Base-by-base conservation (phyloP, 2,797 vertebrate species). In the Sebastolobus alascanus region DNA sequence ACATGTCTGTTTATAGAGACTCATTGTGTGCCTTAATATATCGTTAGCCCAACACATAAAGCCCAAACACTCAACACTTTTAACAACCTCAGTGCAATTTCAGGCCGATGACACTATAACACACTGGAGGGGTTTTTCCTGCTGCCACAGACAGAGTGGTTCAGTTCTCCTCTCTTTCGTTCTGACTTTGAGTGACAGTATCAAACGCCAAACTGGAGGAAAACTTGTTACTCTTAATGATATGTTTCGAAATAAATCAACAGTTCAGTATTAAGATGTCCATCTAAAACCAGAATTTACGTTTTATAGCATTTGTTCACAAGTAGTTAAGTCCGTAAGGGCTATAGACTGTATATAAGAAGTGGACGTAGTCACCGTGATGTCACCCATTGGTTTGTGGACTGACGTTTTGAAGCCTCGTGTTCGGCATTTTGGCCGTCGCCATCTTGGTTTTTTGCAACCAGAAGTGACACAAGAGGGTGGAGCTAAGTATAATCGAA, bases 51-150 rank as follows among this genome's bases (percentile, higher is more conserved):
- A 55, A 74, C 73, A 68, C 68, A 67, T 75, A 55, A 83, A 82
- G 73, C 38, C 37, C 1, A 33, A 69, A n/a, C 55, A 65, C 69
- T 82, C 80, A 64, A 52, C 59, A 64, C 67, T 72, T 84, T 90
- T 80, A 82, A 90, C 73, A 78, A 61, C 73, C 73, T 67, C 8
- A 7, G 58, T 38, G 64, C 13, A 73, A 83, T 64, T 79, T 83
- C 22, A 61, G n/a, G 8, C 7, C 40, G 7, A 56, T 33, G 52
- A 84, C 25, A 68, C n/a, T 58, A 22, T 52, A 64, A 80, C 61
- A 50, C 3, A 31, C 20, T n/a, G 25, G 8, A 55, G 29, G 52
- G 6, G 0, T 9, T 68, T 67, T 40, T 72, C 10, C 71, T 79
- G 61, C 63, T 52, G 68, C 54, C 9, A n/a, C 33, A 52, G 14